phyloP scores from a whole-genome alignment of 1,140 invertebrate species.

The Gonatopus flavifemur region DNA sequence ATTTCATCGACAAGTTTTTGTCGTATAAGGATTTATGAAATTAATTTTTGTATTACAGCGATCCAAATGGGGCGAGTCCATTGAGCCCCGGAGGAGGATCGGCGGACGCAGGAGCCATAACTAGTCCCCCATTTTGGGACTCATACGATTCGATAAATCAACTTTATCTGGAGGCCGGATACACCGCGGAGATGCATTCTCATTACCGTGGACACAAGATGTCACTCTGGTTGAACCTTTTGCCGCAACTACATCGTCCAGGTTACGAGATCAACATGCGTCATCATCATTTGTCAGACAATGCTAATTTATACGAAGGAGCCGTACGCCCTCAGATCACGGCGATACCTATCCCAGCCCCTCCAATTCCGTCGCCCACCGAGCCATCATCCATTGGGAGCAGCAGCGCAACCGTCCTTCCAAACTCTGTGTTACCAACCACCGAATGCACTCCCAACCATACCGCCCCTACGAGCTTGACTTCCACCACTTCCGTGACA shows the following conservation, averaged over 20 bases:
- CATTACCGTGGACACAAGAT: slow-evolving; percentile 89
- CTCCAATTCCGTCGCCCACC: slow-evolving; percentile 55
- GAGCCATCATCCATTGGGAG: slow-evolving; percentile 49
- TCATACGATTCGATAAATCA: slow-evolving; percentile 88
- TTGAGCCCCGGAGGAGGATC: slow-evolving; percentile 24
- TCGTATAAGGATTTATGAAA: neutral
- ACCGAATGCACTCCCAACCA: slow-evolving; percentile 54
- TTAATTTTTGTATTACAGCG: slow-evolving; percentile 61
- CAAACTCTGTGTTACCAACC: slow-evolving; percentile 32
- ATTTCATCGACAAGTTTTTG: slow-evolving; percentile 4
- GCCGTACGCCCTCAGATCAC: slow-evolving; percentile 70
- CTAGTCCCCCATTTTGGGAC: slow-evolving; percentile 76
- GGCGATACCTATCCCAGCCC: slow-evolving; percentile 61
- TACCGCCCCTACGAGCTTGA: slow-evolving; percentile 52
- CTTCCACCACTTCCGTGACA: slow-evolving; percentile 43
- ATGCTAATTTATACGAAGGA: slow-evolving; percentile 69
- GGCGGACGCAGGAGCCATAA: slow-evolving; percentile 21
- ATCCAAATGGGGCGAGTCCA: slow-evolving; percentile 64
- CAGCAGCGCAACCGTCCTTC: too few relatives aligned
- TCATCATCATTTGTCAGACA: slow-evolving; percentile 76
- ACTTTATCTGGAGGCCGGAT: slow-evolving; percentile 80
- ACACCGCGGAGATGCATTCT: slow-evolving; percentile 70
- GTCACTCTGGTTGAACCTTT: slow-evolving; percentile 89
- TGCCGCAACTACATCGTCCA: slow-evolving; percentile 82
- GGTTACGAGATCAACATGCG: slow-evolving; percentile 75